phyloP scores from a whole-genome alignment of 2,888 invertebrate genomes.

The Lutraria lutraria region DNA sequence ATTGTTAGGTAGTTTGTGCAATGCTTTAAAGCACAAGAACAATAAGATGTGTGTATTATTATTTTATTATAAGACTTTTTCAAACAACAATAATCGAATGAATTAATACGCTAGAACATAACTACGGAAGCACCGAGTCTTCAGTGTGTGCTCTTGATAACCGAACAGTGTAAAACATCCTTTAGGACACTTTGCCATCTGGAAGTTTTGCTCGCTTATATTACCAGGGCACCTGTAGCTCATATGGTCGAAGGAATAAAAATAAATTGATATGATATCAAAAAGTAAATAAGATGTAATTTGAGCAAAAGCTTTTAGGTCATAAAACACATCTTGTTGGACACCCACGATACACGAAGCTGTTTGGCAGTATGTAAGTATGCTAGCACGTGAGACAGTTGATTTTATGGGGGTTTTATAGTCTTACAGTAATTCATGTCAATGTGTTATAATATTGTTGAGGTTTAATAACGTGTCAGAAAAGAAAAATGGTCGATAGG shows the following conservation, averaged over 20 bases:
- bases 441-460: conserved; percentile 34
- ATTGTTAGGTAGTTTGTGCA: too few species aligned
- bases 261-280: conserved; percentile 62
- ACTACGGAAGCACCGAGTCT: neutral
- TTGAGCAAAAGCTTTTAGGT: conserved; percentile 49
- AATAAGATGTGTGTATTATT: too few species aligned
- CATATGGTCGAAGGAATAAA: conserved; percentile 54
- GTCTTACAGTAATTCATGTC: conserved; percentile 27
- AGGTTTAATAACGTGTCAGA: neutral
- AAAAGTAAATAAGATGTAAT: conserved; percentile 58
- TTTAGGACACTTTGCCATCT: conserved; percentile 34
- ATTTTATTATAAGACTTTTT: too few species aligned
- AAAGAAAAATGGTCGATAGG: neutral
- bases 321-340: conserved; percentile 44
- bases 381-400: conserved; percentile 20
- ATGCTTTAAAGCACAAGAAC: too few species aligned
- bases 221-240: conserved; percentile 57
- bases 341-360: conserved; percentile 53
- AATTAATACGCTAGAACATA: too few species aligned
- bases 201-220: conserved; percentile 33
- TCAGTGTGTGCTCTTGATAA: neutral
- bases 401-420: conserved; percentile 40
- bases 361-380: conserved; percentile 4
- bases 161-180: neutral
- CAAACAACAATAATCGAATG: too few species aligned